Evolutionary conservation across 2,888 invertebrate species (phyloP), one percentile per base, ranked within the genome.

Genomic region (Rotaria macrura): DNA sequence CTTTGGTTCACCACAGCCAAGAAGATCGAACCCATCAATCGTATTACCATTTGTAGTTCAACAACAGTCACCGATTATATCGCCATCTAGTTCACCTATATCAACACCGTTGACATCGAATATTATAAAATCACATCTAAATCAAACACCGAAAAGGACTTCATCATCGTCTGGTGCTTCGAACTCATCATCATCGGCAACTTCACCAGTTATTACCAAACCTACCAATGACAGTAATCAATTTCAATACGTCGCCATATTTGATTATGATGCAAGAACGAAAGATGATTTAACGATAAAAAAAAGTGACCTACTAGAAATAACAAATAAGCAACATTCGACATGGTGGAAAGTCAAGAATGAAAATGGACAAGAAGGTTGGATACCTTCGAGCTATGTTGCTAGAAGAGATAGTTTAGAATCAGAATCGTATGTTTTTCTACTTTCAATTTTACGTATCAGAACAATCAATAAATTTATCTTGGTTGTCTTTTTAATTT

Each of bases 281-380:
- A 97, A 98, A 91, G 98, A 99, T 91, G 99, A 99, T 92, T 93
- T 99, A 89, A 97, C 97, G 92, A 98, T 99, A 92, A 94, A 97
- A 89, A 98, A 99, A 92, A 98, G 98, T 86, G 98, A 99, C 92
- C 96, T 97, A 92, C 93, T 99, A 91, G 98, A 98, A 92, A 97
- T 99, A 88, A 92, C 99, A 88, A 97, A 98, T 92, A 52, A 47
- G n/a, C 40, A 86, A 40, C 97, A 98, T 92, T 97, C 96, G 88
- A 99, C 99, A 88, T 99, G 99, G 99, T 99, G 99, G 99, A 93
- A 97, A 90, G 99, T 98, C 85, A 94, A 95, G 89, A 96, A 96
- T 92, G 96, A 96, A 93, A 94, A 95, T 90, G 94, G 96, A 91
- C 94, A 95, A 91, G 97, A 97, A 92, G 99, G 99, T 89, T 99